A percentile compares a stretch with the other conserved stretches of the same genome.
These are phyloP conservation scores for Nineta flava DNA, from an alignment of 2,888 invertebrate species.

Conservation along the genomic window DNA sequence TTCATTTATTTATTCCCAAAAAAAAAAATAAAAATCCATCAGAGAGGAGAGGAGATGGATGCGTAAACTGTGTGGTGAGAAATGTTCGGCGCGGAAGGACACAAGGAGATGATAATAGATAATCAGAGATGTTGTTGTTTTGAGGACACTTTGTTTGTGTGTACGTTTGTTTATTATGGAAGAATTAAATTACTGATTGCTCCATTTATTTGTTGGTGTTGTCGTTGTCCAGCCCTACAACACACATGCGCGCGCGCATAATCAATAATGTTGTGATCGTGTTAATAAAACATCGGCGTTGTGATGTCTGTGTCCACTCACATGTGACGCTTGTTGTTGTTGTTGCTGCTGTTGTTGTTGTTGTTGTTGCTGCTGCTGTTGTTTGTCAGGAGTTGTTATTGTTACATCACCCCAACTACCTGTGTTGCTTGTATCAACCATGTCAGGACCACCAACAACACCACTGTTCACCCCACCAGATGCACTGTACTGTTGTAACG, in stretches of 20 bases:
- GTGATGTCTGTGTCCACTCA: neutral
- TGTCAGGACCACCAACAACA: neutral
- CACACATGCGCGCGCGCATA: conserved; percentile 20
- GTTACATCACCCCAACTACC: conserved; percentile 5
- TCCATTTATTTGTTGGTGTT: conserved; percentile 28
- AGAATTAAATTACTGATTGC: conserved; percentile 15
- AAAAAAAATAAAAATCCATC: neutral
- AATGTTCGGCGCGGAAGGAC: no score
- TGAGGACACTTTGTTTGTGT: no score
- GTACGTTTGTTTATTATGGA: no score
- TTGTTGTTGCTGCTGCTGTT: conserved; percentile 7
- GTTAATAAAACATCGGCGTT: no score
- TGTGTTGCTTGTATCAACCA: conserved; percentile 6
- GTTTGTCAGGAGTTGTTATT: neutral
- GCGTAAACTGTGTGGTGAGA: no score
- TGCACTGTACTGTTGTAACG: conserved; percentile 13
- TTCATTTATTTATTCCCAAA: no score
- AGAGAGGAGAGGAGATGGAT: no score
- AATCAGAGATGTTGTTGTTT: no score
- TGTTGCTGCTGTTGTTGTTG: no score
- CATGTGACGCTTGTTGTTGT: conserved; percentile 5
- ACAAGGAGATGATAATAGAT: no score
- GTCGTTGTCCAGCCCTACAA: conserved; percentile 32
- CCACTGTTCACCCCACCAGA: neutral
- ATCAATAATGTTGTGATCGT: neutral